Evolutionary conservation across 2,113 vertebrate genomes (phyloP).

Genomic region (Excalfactoria chinensis): DNA sequence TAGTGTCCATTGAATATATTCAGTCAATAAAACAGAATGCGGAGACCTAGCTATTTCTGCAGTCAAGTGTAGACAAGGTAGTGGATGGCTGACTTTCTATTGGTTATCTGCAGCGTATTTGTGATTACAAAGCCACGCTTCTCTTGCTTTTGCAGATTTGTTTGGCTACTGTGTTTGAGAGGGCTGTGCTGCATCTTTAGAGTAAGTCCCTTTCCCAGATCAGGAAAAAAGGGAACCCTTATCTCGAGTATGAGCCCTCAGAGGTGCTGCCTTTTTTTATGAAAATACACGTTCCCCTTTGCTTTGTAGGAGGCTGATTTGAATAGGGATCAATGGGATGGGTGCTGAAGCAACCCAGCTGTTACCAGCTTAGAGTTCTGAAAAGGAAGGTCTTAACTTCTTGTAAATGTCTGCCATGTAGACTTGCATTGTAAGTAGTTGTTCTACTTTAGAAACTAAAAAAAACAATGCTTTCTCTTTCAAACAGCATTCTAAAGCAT

Average conservation of each 20-base stretch:
- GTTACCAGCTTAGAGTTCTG: neutral
- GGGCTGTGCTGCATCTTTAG: neutral
- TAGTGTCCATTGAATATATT: neutral
- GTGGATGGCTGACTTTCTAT: neutral
- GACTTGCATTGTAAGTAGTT: neutral
- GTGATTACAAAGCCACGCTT: neutral
- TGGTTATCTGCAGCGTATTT: neutral
- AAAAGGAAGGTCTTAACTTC: neutral
- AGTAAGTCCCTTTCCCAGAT: neutral
- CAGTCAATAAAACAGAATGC: neutral
- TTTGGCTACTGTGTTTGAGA: neutral
- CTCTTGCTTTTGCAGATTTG: neutral
- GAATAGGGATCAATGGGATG: neutral
- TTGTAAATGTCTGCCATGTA: neutral
- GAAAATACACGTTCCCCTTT: neutral
- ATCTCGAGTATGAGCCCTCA: neutral
- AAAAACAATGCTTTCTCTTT: neutral
- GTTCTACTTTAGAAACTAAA: neutral
- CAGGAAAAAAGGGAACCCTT: neutral
- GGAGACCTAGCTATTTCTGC: neutral
- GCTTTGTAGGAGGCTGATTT: neutral
- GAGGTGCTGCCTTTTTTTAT: neutral
- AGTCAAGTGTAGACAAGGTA: neutral
- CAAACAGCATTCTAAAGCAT: neutral
- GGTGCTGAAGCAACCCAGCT: neutral